phyloP scores from a whole-genome alignment of 2,797 vertebrate genomes.

The Spinus olivaceus region DNA sequence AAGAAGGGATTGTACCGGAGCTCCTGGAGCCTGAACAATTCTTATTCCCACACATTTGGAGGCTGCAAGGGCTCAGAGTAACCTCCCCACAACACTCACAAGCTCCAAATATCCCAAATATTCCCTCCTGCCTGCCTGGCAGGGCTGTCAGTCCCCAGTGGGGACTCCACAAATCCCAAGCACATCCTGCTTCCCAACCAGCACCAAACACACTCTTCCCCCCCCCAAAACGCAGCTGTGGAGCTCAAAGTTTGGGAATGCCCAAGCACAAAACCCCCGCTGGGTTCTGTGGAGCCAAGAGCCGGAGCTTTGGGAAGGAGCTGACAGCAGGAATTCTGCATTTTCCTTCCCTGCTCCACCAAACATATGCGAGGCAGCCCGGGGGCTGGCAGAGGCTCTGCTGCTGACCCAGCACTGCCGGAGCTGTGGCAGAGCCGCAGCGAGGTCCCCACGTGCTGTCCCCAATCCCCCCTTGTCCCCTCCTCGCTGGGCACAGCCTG shows the following conservation, averaged over 20 bases:
- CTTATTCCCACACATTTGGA: not conserved
- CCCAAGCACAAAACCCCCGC: fast-evolving
- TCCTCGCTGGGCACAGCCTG: not conserved
- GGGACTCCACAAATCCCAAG: not conserved
- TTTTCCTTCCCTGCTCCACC: not conserved
- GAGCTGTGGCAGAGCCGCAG: not conserved
- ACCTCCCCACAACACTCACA: fast-evolving
- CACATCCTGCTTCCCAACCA: fast-evolving
- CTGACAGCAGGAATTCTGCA: not conserved
- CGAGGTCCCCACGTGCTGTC: not conserved
- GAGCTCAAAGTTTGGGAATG: not conserved
- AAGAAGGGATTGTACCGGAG: not conserved
- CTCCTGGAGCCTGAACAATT: not conserved
- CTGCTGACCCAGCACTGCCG: not conserved
- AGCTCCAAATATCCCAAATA: not conserved
- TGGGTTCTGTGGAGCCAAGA: fast-evolving
- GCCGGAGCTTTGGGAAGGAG: not conserved
- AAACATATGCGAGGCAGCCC: not conserved
- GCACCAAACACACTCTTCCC: fast-evolving
- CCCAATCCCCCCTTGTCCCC: not conserved
- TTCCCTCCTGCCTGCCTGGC: not conserved
- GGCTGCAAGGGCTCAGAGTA: fast-evolving
- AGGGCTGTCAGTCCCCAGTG: not conserved
- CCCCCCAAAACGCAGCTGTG: not conserved
- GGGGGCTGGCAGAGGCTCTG: not conserved